Percentiles rank a stretch among this genome's conserved stretches.
Evolutionary conservation across 2,113 vertebrate species (phyloP).

Genomic region (Crotophaga sulcirostris): DNA sequence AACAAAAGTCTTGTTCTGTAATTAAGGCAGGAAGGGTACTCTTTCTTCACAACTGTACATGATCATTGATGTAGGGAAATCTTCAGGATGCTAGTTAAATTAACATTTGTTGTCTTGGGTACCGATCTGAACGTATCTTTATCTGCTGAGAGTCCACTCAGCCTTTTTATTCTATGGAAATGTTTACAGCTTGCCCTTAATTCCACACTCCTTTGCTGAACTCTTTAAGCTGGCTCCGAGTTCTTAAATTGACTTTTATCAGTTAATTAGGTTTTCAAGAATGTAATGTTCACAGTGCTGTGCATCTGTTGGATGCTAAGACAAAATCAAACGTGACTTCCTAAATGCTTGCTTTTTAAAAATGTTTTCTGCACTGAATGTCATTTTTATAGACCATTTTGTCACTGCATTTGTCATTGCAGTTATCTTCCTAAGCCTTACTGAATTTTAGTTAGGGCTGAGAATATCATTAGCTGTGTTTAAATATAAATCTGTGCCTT

Average conservation of each 20-base stretch:
- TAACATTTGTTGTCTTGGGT: background rate
- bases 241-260: background rate
- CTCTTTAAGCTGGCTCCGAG: background rate
- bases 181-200: background rate
- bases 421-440: background rate
- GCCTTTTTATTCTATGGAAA: background rate
- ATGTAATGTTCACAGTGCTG: background rate
- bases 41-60: background rate
- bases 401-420: background rate
- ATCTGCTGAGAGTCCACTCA: background rate
- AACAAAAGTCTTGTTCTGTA: background rate
- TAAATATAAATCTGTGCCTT: background rate
- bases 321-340: background rate
- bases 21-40: background rate
- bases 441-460: slow-evolving; percentile 12
- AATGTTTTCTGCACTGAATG: background rate
- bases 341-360: background rate
- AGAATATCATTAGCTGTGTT: slow-evolving; percentile 11
- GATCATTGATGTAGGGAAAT: background rate
- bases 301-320: background rate
- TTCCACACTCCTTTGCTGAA: background rate
- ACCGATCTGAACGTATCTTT: background rate
- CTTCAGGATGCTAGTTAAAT: background rate
- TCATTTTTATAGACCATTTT: background rate
- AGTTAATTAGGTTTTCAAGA: background rate